Percentiles rank a stretch among this genome's conserved stretches.
These are phyloP conservation scores for Euplexia lucipara DNA, from an alignment of 2,888 invertebrate genomes.

Conservation along the genomic window DNA sequence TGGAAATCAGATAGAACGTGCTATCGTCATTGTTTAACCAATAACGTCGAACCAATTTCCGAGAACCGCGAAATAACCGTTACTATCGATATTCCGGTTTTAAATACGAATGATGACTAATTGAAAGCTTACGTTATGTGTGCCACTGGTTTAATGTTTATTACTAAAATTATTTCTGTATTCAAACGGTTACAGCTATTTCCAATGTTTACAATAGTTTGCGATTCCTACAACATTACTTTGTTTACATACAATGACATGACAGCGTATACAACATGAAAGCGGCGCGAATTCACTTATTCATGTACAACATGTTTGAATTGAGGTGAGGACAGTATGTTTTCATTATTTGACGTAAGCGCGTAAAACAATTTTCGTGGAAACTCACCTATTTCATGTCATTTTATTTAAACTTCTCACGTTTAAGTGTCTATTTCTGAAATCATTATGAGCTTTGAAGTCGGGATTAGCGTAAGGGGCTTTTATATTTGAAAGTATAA, in stretches of 20 bases:
- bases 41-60: slow-evolving; percentile 69
- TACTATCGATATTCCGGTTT: slow-evolving; percentile 66
- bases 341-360: slow-evolving; percentile 48
- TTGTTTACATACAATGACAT: slow-evolving; percentile 59
- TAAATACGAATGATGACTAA: slow-evolving; percentile 72
- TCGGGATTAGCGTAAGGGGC: slow-evolving; percentile 23
- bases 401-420: slow-evolving; percentile 21
- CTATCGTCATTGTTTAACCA: slow-evolving; percentile 79
- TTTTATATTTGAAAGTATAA: slow-evolving; percentile 31
- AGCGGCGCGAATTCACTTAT: slow-evolving; percentile 38
- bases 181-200: slow-evolving; percentile 65
- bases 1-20: slow-evolving; percentile 72
- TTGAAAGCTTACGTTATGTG: slow-evolving; percentile 64
- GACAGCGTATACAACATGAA: slow-evolving; percentile 49
- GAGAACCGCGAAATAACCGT: slow-evolving; percentile 62
- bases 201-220: slow-evolving; percentile 60
- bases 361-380: slow-evolving; percentile 28
- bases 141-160: slow-evolving; percentile 69
- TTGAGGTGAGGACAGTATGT: slow-evolving; percentile 46
- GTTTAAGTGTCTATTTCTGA: slow-evolving; percentile 25
- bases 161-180: slow-evolving; percentile 71
- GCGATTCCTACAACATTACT: slow-evolving; percentile 49
- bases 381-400: slow-evolving; percentile 38
- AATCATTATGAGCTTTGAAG: slow-evolving; percentile 40
- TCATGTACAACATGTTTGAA: slow-evolving; percentile 37